Evolutionary conservation across 2,888 invertebrate genomes (phyloP).

Genomic region (Anticlea derivata): DNA sequence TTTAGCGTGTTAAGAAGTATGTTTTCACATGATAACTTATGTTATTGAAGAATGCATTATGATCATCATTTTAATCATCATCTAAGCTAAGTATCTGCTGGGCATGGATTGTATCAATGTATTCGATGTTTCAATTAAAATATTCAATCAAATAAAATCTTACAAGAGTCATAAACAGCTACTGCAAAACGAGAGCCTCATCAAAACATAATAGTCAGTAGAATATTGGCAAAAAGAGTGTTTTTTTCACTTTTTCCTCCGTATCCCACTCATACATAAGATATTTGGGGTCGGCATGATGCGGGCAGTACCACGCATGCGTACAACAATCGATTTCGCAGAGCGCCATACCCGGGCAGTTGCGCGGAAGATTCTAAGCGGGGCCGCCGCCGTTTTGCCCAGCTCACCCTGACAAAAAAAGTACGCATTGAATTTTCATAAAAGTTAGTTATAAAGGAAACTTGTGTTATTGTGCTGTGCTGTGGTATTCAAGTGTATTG

Average conservation of each 20-base stretch:
- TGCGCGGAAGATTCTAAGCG: slow-evolving; percentile 51
- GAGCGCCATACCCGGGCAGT: slow-evolving; percentile 70
- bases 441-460: slow-evolving; percentile 10
- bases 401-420: slow-evolving; percentile 49
- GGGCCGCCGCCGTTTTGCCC: slow-evolving; percentile 49
- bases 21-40: no score
- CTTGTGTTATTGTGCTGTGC: slow-evolving; percentile 49
- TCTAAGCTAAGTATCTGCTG: no score
- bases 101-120: no score
- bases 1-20: no score
- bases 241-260: slow-evolving; percentile 66
- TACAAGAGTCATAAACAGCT: slow-evolving; percentile 10
- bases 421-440: slow-evolving; percentile 65
- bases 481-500: no score
- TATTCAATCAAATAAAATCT: slow-evolving; percentile 6
- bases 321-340: slow-evolving; percentile 71
- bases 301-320: slow-evolving; percentile 65
- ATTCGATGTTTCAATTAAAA: no score
- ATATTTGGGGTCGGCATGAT: slow-evolving; percentile 70
- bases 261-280: slow-evolving; percentile 78
- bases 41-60: no score
- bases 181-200: slow-evolving; percentile 3
- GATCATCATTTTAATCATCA: no score
- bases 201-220: slow-evolving; percentile 40
- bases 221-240: slow-evolving; percentile 40